A percentile compares a stretch with the other conserved stretches of the same genome.
phyloP scores from a whole-genome alignment of 2,888 invertebrate genomes.

The Dendrolimus pini region DNA sequence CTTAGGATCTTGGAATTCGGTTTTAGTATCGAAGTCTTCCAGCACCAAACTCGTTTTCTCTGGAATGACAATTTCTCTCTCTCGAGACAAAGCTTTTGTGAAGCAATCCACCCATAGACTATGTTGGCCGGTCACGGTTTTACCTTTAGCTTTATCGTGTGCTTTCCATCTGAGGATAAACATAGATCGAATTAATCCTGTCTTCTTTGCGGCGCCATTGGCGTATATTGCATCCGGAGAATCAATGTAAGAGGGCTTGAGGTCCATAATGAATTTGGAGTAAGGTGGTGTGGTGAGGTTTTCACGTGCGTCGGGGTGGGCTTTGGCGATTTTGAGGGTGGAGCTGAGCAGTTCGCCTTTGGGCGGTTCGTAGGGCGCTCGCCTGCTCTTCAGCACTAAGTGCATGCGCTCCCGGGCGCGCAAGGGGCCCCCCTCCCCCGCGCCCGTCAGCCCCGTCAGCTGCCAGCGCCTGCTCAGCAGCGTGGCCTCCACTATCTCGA shows the following conservation, averaged over 20 bases:
- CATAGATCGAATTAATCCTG: slow-evolving; percentile 62
- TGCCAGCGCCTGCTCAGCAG: slow-evolving; percentile 79
- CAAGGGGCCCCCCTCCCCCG: slow-evolving; percentile 34
- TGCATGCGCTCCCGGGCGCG: slow-evolving; percentile 60
- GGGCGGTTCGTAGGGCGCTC: slow-evolving; percentile 31
- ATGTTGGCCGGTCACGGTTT: slow-evolving; percentile 81
- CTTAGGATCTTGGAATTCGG: slow-evolving; percentile 32
- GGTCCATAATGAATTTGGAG: slow-evolving; percentile 48
- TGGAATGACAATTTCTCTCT: slow-evolving; percentile 29
- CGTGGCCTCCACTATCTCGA: slow-evolving; percentile 77
- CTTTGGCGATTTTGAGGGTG: slow-evolving; percentile 41
- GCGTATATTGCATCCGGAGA: slow-evolving; percentile 23
- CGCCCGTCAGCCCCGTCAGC: slow-evolving; percentile 54
- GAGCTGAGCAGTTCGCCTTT: slow-evolving; percentile 46
- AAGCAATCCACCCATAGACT: slow-evolving; percentile 79
- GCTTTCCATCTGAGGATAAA: slow-evolving; percentile 74
- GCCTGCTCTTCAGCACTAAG: slow-evolving; percentile 48
- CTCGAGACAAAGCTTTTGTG: slow-evolving; percentile 69
- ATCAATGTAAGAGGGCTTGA: slow-evolving; percentile 37
- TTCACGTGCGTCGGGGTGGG: slow-evolving; percentile 30
- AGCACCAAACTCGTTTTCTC: slow-evolving; percentile 34
- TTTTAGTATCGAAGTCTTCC: slow-evolving; percentile 40
- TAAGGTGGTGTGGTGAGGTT: slow-evolving; percentile 40
- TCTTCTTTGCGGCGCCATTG: slow-evolving; percentile 21
- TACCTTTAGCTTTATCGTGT: slow-evolving; percentile 71